Conservation (phyloP, 2,888 invertebrate species). For the Drosophila hamatofila region DNA sequence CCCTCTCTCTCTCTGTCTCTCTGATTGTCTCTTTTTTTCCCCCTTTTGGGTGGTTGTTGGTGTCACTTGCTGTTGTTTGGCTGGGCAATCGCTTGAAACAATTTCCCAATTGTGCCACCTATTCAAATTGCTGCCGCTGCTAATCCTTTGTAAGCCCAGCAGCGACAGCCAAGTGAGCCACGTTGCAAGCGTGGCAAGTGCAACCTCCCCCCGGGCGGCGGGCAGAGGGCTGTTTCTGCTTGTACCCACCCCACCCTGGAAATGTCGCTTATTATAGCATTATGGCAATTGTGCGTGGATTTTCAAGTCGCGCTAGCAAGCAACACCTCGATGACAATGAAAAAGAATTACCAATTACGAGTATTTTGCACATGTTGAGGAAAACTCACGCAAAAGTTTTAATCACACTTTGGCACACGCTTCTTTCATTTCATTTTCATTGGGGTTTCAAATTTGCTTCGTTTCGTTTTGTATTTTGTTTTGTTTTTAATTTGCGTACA, state of each 20-base stretch:
- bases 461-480: conserved; percentile 59
- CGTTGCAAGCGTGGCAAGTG: conserved; percentile 59
- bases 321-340: conserved; percentile 47
- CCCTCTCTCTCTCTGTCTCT: not conserved
- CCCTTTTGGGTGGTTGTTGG: conserved; percentile 49
- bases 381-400: conserved; percentile 65
- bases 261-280: conserved; percentile 75
- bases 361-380: conserved; percentile 46
- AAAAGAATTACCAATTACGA: conserved; percentile 61
- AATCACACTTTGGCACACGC: conserved; percentile 76
- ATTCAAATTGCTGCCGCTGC: conserved; percentile 68
- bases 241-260: too few relatives aligned
- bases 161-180: conserved; percentile 56
- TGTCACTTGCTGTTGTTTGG: conserved; percentile 48
- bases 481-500: conserved; percentile 77
- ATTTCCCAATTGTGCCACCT: conserved; percentile 73
- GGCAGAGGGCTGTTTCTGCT: too few relatives aligned
- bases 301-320: conserved; percentile 32
- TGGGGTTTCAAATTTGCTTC: conserved; percentile 29
- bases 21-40: conserved; percentile 21
- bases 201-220: conserved; percentile 38
- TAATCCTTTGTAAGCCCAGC: conserved; percentile 76
- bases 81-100: conserved; percentile 64
- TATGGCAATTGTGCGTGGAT: conserved; percentile 75
- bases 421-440: conserved; percentile 70